Base-by-base conservation (phyloP, 2,113 vertebrate species). In the Phyllostomus discolor region DNA sequence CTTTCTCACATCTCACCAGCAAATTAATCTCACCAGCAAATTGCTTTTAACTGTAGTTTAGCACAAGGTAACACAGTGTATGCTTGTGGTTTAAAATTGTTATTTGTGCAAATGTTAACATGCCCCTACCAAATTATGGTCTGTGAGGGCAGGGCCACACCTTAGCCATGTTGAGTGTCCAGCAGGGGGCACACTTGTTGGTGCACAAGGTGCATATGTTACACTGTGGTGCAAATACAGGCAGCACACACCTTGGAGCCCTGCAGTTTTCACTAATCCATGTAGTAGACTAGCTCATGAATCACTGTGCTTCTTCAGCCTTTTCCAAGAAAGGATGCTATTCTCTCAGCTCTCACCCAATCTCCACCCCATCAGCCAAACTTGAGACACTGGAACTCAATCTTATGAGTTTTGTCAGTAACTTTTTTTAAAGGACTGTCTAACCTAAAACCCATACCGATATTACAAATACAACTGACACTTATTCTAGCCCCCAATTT, bases 151-250 rank as follows among this genome's bases (percentile, higher is more conserved):
- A 41, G 67, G 10, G 24, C 26, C 14, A 24, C 20, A 66, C 6
- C 48, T 43, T n/a, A 43, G 52, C 35, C 35, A 93, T 50, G 66
- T 62, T 0, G 10, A 31, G 16, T 16, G 10, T 46, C 69, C 26
- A 83, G 8, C 0, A 0, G 41, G 19, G n/a, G 41, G 31, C 8
- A n/a, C 0, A 6, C 16, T 2, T 2, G 3, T 12, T 9, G 4
- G 31, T 24, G 4, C 10, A 70, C 19, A 7, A 4, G 16, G 24
- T 9, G 15, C 4, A 3, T 4, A 5, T 3, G 5, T 43, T 54
- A 19, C 22, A 2, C 66, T 33, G 22, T 17, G 41, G 52, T 64
- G 10, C n/a, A 80, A 79, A 78, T 31, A 15, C 5, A 31, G 38
- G 33, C 38, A 31, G 20, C 0, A 2, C 4, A 43, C 16, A 20